These are phyloP conservation scores for Grammomys dolichurus DNA, from an alignment of 2,113 vertebrate genomes.

Conservation along the genomic window DNA sequence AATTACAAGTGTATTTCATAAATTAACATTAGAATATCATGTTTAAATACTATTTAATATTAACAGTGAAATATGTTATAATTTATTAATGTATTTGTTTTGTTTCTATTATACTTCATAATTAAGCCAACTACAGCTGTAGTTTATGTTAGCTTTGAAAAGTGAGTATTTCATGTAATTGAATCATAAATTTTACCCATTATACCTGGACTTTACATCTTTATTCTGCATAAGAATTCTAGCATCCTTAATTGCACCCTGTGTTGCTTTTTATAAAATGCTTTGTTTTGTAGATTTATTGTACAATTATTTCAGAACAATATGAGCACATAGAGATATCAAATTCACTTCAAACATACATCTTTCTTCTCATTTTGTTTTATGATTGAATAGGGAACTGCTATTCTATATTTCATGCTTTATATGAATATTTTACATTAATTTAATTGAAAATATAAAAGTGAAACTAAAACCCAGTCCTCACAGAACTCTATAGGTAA, in stretches of 20 bases:
- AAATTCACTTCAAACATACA: slow-evolving; percentile 48
- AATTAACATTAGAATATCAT: slow-evolving; percentile 10
- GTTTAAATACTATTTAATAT: slow-evolving; percentile 45
- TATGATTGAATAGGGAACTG: neutral
- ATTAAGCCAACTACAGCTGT: slow-evolving; percentile 46
- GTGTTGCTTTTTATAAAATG: slow-evolving; percentile 61
- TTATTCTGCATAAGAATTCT: slow-evolving; percentile 50
- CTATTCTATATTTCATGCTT: slow-evolving; percentile 22
- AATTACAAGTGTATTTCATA: slow-evolving; percentile 32
- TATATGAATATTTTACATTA: slow-evolving; percentile 48
- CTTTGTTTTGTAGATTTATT: slow-evolving; percentile 68
- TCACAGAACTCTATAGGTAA: neutral
- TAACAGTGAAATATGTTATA: slow-evolving; percentile 44
- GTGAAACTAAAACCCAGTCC: neutral
- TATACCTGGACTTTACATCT: slow-evolving; percentile 69
- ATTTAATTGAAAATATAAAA: neutral
- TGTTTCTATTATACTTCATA: slow-evolving; percentile 48
- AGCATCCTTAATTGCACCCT: slow-evolving; percentile 62
- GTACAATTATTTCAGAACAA: slow-evolving; percentile 70
- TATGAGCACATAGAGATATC: slow-evolving; percentile 48
- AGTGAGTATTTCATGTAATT: slow-evolving; percentile 56
- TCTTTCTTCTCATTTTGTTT: slow-evolving; percentile 64
- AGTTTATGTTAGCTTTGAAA: slow-evolving; percentile 60
- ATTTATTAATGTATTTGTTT: slow-evolving; percentile 42
- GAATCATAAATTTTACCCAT: slow-evolving; percentile 72